These are phyloP conservation scores for Tryphoninae sp. DNA, from an alignment of 2,888 invertebrate genomes.

Conservation along the genomic window DNA sequence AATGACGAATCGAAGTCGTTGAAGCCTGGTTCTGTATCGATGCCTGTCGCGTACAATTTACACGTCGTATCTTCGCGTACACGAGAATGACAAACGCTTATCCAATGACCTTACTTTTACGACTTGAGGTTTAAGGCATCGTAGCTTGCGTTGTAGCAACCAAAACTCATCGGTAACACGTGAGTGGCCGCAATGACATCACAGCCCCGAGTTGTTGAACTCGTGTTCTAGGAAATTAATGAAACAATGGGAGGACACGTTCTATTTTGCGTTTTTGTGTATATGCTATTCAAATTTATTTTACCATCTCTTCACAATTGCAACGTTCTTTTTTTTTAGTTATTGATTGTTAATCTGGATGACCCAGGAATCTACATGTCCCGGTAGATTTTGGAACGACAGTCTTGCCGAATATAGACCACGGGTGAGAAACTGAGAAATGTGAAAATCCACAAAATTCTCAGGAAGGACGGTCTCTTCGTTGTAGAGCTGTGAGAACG, in stretches of 20 bases:
- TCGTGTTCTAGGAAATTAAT: conserved; percentile 1
- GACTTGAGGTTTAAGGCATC: conserved; percentile 34
- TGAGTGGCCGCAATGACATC: conserved; percentile 19
- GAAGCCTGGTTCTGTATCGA: conserved; percentile 22
- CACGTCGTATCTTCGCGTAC: conserved; percentile 9
- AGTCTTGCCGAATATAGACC: not conserved
- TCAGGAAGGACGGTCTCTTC: conserved; percentile 3
- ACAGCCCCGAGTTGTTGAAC: conserved; percentile 21
- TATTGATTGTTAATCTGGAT: too few relatives aligned
- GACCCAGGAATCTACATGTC: too few relatives aligned
- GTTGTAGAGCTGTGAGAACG: conserved; percentile 65
- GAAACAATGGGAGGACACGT: not conserved
- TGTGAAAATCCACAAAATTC: not conserved
- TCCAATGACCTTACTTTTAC: conserved; percentile 49
- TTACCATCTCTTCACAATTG: not conserved
- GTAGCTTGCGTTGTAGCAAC: not conserved
- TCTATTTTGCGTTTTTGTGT: not conserved
- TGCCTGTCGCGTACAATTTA: conserved; percentile 35
- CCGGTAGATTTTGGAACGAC: not conserved
- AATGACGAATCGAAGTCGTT: conserved; percentile 50
- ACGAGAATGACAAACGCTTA: conserved; percentile 5
- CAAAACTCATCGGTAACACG: not conserved
- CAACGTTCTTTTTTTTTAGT: not conserved
- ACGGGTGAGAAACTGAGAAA: not conserved
- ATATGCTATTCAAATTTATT: not conserved